These are phyloP conservation scores for Benitochromis conjunctus DNA, from an alignment of 2,113 vertebrate genomes.

Conservation along the genomic window DNA sequence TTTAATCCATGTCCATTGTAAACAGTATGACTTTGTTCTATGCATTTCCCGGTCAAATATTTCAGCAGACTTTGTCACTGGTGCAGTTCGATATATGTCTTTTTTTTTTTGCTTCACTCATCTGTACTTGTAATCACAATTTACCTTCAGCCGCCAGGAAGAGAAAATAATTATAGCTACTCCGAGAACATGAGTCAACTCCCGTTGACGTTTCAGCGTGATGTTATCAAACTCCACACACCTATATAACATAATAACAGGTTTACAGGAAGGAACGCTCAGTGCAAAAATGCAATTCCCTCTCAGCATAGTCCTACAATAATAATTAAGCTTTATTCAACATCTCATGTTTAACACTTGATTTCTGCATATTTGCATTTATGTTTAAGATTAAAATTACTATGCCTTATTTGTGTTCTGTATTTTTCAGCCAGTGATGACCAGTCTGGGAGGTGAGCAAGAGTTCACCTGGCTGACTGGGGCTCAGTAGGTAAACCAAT, in stretches of 20 bases:
- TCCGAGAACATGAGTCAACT: neutral
- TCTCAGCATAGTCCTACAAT: neutral
- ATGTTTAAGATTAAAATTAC: neutral
- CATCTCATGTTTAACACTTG: neutral
- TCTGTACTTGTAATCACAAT: neutral
- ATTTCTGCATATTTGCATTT: neutral
- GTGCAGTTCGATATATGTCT: neutral
- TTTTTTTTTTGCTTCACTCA: neutral
- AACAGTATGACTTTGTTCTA: neutral
- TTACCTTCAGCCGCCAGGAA: neutral
- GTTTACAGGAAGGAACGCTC: constrained; percentile 1
- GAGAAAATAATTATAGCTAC: neutral
- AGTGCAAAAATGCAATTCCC: constrained; percentile 14
- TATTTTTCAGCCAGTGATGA: neutral
- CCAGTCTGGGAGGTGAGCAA: neutral
- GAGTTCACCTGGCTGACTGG: neutral
- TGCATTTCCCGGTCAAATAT: neutral
- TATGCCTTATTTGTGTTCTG: neutral
- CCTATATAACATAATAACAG: neutral
- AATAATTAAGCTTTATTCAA: neutral
- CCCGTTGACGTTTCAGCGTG: constrained; percentile 8
- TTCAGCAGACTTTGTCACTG: neutral
- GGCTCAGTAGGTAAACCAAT: constrained; percentile 10
- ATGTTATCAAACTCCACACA: constrained; percentile 10
- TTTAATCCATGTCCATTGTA: neutral